Evolutionary conservation across 2,888 invertebrate species (phyloP).

Genomic region (Catocala nupta): DNA sequence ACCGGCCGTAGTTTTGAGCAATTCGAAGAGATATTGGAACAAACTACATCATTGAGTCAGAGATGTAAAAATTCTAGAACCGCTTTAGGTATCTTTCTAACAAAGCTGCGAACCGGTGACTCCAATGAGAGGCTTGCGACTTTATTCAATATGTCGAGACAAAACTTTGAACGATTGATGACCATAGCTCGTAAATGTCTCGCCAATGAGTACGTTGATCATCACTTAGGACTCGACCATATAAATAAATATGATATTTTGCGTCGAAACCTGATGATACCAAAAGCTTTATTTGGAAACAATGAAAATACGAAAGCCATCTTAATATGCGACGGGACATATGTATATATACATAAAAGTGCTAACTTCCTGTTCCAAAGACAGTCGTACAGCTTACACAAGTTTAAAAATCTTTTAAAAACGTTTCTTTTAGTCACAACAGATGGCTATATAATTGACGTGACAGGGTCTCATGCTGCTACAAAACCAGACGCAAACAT

Average conservation of each 20-base stretch:
- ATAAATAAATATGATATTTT: not conserved
- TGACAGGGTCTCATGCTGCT: not conserved
- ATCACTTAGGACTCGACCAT: constrained; percentile 1
- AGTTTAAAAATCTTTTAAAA: not conserved
- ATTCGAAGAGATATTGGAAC: no score
- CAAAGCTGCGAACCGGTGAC: no score
- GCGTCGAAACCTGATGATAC: no score
- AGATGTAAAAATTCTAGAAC: no score
- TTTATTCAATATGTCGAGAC: constrained; percentile 20
- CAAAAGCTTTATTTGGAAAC: not conserved
- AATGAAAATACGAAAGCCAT: not conserved
- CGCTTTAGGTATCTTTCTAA: no score
- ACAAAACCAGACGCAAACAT: constrained; percentile 4
- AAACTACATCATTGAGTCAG: no score
- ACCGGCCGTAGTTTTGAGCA: no score
- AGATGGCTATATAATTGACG: constrained; percentile 1
- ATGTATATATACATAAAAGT: not conserved
- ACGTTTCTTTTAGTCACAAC: not conserved
- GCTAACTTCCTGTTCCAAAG: not conserved
- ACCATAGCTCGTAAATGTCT: constrained; percentile 14
- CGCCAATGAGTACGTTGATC: constrained; percentile 13
- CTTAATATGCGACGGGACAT: constrained; percentile 1
- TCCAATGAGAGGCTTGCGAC: no score
- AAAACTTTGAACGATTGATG: constrained; percentile 17
- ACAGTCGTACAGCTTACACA: not conserved